Conservation (phyloP, 2,113 vertebrate species). For the Pachyramphus minor region DNA sequence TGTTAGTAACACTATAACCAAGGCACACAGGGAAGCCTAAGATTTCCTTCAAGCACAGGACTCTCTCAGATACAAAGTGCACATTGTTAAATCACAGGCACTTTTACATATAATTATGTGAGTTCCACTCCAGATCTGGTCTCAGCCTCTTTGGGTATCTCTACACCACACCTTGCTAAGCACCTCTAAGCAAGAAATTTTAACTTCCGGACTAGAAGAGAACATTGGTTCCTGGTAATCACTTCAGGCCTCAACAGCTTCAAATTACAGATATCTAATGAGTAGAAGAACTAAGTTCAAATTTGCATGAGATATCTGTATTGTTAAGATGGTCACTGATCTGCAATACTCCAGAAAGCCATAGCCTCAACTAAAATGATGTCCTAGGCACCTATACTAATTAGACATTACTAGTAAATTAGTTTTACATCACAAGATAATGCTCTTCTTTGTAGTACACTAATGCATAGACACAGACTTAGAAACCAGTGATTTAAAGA, state of each 20-base stretch:
- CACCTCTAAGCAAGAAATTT: not conserved
- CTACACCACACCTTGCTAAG: not conserved
- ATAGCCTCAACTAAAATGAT: not conserved
- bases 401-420: not conserved
- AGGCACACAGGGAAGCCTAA: not conserved
- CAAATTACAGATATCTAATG: not conserved
- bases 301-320: not conserved
- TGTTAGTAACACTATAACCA: not conserved
- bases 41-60: not conserved
- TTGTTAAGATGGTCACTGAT: not conserved
- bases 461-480: not conserved
- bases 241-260: not conserved
- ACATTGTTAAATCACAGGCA: not conserved
- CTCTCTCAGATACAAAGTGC: not conserved
- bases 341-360: not conserved
- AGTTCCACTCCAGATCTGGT: not conserved
- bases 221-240: not conserved
- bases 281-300: not conserved
- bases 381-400: not conserved
- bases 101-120: fast-evolving
- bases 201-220: not conserved
- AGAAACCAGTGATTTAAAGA: not conserved
- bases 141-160: not conserved
- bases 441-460: not conserved
- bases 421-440: not conserved